Evolutionary conservation across 2,888 invertebrate genomes (phyloP).

Genomic region (Choreutis nemorana): DNA sequence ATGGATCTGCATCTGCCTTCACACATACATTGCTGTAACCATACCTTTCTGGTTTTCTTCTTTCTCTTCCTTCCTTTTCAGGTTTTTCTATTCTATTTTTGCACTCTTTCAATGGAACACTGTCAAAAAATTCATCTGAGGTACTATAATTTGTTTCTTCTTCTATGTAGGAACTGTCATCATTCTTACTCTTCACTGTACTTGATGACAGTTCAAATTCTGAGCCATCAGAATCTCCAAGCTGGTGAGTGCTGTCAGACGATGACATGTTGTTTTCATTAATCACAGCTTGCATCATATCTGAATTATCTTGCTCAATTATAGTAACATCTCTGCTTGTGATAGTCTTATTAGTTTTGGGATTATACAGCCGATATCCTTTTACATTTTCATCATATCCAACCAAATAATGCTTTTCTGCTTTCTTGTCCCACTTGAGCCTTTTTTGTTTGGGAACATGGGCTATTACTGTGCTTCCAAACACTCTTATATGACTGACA

Average conservation of each 20-base stretch:
- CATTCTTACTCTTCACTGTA: no score
- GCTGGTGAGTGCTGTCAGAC: no score
- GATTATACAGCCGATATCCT: conserved; percentile 14
- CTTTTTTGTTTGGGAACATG: conserved; percentile 14
- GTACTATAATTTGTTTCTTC: background rate
- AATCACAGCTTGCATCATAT: conserved; percentile 2
- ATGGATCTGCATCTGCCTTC: background rate
- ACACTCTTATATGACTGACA: conserved; percentile 9
- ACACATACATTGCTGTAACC: conserved; percentile 4
- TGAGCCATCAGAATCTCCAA: no score
- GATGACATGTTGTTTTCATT: background rate
- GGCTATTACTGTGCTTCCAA: conserved; percentile 13
- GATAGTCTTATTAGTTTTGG: conserved; percentile 5
- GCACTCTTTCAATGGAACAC: background rate
- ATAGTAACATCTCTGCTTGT: conserved; percentile 12
- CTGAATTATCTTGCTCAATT: conserved; percentile 5
- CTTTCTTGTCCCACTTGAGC: conserved; percentile 14
- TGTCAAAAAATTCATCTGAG: background rate
- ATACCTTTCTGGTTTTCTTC: conserved; percentile 3
- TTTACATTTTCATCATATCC: conserved; percentile 14
- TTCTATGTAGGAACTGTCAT: background rate
- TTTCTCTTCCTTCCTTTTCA: background rate
- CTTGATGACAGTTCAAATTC: no score
- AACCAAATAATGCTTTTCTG: conserved; percentile 10
- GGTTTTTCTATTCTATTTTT: background rate